Conservation (phyloP, 35 echinoderm and acorn worm species). For the Holothuria glaberrima region DNA sequence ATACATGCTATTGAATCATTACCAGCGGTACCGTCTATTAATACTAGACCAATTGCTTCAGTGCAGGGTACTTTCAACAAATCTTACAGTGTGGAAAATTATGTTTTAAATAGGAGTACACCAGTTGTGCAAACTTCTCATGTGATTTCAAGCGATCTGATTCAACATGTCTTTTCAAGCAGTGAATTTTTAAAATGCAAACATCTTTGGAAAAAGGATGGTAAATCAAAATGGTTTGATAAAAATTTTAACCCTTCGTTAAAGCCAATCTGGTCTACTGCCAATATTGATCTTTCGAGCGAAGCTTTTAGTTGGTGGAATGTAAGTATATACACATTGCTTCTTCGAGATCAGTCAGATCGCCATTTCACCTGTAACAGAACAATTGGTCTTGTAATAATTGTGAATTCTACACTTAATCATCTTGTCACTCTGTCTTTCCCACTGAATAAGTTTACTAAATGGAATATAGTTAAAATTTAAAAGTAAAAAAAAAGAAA, state of each 20-base stretch:
- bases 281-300: conserved; percentile 1
- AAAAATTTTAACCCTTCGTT: conserved; percentile 15
- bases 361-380: no score
- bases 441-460: no score
- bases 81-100: neutral
- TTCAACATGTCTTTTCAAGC: neutral
- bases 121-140: neutral
- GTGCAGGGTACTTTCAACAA: neutral
- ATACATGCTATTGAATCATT: no score
- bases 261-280: conserved; percentile 13
- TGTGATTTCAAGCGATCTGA: no score
- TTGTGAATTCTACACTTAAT: no score
- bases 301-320: conserved; percentile 31
- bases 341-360: neutral
- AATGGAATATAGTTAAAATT: no score
- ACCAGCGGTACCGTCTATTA: no score
- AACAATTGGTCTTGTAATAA: no score
- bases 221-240: conserved; percentile 15
- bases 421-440: no score
- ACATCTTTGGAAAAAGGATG: neutral
- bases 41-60: no score
- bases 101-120: neutral
- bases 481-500: no score
- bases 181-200: neutral
- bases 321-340: neutral